A percentile compares a stretch with the other conserved stretches of the same genome.
phyloP scores from a whole-genome alignment of 2,888 invertebrate species.

The Erynnis tages region DNA sequence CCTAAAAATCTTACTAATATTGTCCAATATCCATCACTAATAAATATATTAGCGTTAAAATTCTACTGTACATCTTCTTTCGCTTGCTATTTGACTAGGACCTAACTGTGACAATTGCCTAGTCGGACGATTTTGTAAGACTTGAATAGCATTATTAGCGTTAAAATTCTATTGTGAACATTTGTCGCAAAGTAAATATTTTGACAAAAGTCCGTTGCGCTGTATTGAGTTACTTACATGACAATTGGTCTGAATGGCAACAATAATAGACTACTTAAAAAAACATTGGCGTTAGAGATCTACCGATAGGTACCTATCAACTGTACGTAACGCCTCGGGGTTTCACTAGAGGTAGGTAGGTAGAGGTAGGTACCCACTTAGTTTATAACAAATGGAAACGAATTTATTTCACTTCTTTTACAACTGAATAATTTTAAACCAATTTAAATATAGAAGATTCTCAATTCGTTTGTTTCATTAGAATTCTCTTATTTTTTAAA shows the following conservation, averaged over 20 bases:
- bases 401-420: too few species aligned
- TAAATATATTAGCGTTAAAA: too few species aligned
- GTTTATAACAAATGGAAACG: not conserved
- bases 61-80: not conserved
- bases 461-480: too few species aligned
- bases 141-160: constrained; percentile 68
- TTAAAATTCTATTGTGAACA: constrained; percentile 62
- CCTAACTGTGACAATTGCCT: constrained; percentile 70
- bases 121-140: constrained; percentile 52
- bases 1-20: too few species aligned
- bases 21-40: too few species aligned
- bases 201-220: constrained; percentile 75
- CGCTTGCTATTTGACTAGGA: not conserved
- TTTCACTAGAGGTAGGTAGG: too few species aligned
- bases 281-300: constrained; percentile 35
- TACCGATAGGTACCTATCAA: not conserved
- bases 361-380: not conserved
- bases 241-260: constrained; percentile 58
- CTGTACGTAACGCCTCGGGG: not conserved
- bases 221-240: constrained; percentile 71
- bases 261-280: constrained; percentile 48
- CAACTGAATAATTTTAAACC: too few species aligned
- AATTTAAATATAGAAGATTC: too few species aligned
- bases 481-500: too few species aligned
- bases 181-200: constrained; percentile 72